A percentile compares a stretch with the other conserved stretches of the same genome.
Conservation (phyloP, 2,113 vertebrate genomes). For the Thalassoma bifasciatum region DNA sequence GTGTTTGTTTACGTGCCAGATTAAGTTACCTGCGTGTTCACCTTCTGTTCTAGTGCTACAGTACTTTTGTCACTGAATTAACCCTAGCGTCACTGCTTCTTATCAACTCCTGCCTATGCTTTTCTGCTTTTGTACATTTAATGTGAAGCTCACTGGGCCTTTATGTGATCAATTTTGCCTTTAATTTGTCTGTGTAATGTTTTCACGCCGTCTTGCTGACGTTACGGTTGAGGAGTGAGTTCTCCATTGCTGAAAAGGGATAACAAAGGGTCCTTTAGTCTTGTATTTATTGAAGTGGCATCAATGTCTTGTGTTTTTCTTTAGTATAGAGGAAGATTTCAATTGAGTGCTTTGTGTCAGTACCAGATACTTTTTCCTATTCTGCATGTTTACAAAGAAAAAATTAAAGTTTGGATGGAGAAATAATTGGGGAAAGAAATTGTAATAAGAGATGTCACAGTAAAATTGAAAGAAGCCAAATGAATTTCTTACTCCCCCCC, state of each 20-base stretch:
- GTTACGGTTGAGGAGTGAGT: slow-evolving; percentile 10
- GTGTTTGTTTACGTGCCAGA: not conserved
- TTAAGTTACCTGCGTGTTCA: not conserved
- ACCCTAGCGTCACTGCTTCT: slow-evolving; percentile 12
- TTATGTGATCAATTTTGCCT: slow-evolving; percentile 26
- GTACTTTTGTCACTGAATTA: slow-evolving; percentile 36
- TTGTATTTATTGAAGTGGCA: slow-evolving; percentile 33
- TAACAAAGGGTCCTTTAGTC: not conserved
- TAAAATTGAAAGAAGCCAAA: not conserved
- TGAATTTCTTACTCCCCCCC: not conserved
- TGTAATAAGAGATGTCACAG: not conserved
- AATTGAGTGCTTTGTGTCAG: not conserved
- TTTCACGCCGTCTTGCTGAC: not conserved
- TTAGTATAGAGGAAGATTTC: not conserved
- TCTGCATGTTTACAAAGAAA: not conserved
- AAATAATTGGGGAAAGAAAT: too few species aligned
- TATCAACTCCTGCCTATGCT: slow-evolving; percentile 2
- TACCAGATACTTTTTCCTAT: not conserved
- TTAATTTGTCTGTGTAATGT: slow-evolving; percentile 25
- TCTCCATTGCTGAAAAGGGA: slow-evolving; percentile 4
- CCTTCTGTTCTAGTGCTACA: slow-evolving; percentile 40
- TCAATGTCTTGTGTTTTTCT: not conserved
- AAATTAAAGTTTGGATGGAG: too few species aligned
- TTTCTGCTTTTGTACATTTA: slow-evolving; percentile 51
- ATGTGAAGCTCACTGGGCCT: slow-evolving; percentile 46